Evolutionary conservation across 2,113 vertebrate genomes (phyloP), one percentile per base, ranked within the genome.

Genomic region (Gasterosteus aculeatus): DNA sequence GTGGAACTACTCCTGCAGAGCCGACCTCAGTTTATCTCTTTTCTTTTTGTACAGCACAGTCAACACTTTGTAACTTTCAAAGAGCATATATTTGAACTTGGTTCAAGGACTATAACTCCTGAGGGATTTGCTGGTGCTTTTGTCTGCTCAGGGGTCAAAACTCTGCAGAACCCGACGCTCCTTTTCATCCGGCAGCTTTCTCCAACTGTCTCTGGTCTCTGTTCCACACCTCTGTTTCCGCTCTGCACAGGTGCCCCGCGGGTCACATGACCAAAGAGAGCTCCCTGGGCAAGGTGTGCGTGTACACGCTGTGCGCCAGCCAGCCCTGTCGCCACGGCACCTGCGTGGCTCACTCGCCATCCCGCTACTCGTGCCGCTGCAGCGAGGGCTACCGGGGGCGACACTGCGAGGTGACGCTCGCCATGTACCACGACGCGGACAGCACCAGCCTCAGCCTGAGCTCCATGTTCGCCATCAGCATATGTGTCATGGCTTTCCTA

Each of bases 391-490:
- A 26, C 22, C 22, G n/a, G n/a, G n/a, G n/a, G n/a, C 22, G 22
- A 26, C 22, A 26, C 22, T 26, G 22, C 22, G 22, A 97, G 72
- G 80, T 96, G 82, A 89, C 92, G 22, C 93, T 96, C 49, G 94
- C 95, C 0, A 86, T 95, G 87, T 95, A 95, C 77, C 93, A 92
- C 64, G 93, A 92, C 51, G 93, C 95, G 10, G 92, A 94, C 18
- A 85, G 95, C 80, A 88, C 83, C 84, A 93, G 85, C 83, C 94
- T 96, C 53, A 96, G 95, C 87, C 95, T 97, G 82, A 96, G 94
- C 90, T 97, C 96, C 83, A 93, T 96, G 91, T 95, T 96, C 14
- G 96, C 95, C 87, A 96, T 96, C 93, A 96, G 95, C 81, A 92
- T 97, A 88, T 96, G 95, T 87, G 95, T 96, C 90, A 78, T 96